A percentile compares a stretch with the other conserved stretches of the same genome.
Conservation (phyloP, 2,888 invertebrate genomes). For the Caenorhabditis wallacei region DNA sequence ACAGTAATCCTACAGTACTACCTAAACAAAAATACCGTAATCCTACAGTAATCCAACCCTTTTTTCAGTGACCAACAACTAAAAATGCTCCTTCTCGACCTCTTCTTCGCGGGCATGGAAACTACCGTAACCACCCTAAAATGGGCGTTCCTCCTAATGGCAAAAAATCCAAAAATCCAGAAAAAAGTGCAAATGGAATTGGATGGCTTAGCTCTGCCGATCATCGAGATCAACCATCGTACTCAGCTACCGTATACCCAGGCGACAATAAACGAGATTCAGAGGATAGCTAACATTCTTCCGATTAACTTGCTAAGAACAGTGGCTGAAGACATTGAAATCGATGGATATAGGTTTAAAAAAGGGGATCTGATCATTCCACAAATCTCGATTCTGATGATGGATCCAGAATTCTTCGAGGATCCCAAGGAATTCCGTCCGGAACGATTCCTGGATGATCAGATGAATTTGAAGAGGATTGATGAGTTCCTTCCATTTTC, state of each 20-base stretch:
- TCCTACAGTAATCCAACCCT: no score
- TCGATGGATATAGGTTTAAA: conserved; percentile 80
- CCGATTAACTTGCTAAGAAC: conserved; percentile 82
- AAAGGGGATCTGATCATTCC: conserved; percentile 81
- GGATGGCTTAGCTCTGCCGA: conserved; percentile 62
- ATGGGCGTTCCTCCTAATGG: conserved; percentile 81
- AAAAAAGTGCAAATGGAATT: conserved; percentile 75
- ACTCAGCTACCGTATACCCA: conserved; percentile 76
- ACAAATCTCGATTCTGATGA: conserved; percentile 81
- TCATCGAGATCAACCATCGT: conserved; percentile 73
- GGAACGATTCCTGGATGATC: conserved; percentile 80
- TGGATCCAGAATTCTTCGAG: conserved; percentile 78
- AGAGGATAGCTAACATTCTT: conserved; percentile 83
- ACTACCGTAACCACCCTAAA: conserved; percentile 83
- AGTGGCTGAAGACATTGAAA: conserved; percentile 72
- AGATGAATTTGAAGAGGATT: conserved; percentile 72
- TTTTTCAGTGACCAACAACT: conserved; percentile 81
- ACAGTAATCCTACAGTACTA: no score
- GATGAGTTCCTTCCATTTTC: conserved; percentile 81
- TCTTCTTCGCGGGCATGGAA: conserved; percentile 83
- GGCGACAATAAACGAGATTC: conserved; percentile 82
- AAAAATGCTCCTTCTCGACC: conserved; percentile 81
- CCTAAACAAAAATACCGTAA: no score
- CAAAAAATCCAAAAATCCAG: conserved; percentile 66
- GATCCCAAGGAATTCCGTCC: conserved; percentile 81